These are phyloP conservation scores for Platygyra sinensis DNA, from an alignment of 64 coral and sea anemone species.

Conservation along the genomic window DNA sequence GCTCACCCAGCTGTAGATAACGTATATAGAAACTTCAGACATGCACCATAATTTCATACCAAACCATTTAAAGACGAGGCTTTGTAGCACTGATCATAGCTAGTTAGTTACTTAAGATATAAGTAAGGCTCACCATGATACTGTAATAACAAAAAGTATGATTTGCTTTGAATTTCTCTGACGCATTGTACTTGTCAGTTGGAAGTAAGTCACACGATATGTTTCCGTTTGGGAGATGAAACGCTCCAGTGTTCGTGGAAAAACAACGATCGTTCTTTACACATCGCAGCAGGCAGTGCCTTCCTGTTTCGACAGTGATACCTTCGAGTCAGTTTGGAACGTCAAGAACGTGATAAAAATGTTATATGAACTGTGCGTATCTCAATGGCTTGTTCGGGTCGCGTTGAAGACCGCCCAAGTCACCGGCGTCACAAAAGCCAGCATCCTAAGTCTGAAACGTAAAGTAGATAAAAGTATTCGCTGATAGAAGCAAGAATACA, in stretches of 20 bases:
- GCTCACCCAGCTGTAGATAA: too few relatives aligned
- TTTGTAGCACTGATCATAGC: too few relatives aligned
- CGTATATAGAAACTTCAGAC: too few relatives aligned
- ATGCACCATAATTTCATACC: too few relatives aligned
- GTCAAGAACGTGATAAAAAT: neutral
- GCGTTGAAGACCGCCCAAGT: neutral
- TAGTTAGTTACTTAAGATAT: neutral
- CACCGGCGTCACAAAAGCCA: neutral
- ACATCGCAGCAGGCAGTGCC: constrained; percentile 7
- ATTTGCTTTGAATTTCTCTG: constrained; percentile 6
- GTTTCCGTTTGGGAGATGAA: neutral
- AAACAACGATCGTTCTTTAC: constrained; percentile 20
- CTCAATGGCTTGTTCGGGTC: neutral
- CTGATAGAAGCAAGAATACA: neutral
- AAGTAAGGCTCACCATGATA: neutral
- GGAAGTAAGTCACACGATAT: constrained; percentile 1
- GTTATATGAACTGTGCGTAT: neutral
- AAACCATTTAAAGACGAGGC: too few relatives aligned
- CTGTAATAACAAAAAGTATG: constrained; percentile 14
- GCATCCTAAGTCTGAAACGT: neutral
- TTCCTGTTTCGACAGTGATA: neutral
- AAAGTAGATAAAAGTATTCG: neutral
- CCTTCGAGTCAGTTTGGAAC: too few relatives aligned
- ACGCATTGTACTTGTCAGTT: constrained; percentile 32
- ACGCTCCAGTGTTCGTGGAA: constrained; percentile 17